phyloP scores from a whole-genome alignment of 2,113 vertebrate species.

The Morone chrysops region DNA sequence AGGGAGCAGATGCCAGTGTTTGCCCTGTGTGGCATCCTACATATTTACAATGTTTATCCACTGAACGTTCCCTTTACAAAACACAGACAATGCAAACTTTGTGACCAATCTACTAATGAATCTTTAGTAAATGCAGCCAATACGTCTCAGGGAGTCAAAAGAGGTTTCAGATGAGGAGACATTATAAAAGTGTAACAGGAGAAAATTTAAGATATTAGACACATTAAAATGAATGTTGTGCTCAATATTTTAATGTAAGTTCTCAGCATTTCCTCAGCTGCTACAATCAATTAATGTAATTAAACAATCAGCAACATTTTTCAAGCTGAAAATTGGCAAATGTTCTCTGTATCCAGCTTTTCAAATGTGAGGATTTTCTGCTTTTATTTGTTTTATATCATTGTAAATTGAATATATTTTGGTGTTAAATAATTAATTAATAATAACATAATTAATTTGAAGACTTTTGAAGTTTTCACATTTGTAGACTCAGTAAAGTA shows the following conservation, averaged over 20 bases:
- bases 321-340: background rate
- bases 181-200: background rate
- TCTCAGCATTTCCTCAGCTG: no score
- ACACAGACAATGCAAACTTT: constrained; percentile 13
- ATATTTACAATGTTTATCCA: constrained; percentile 22
- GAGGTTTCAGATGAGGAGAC: no score
- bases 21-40: background rate
- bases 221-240: no score
- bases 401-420: background rate
- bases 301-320: background rate
- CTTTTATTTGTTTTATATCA: background rate
- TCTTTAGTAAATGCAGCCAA: no score
- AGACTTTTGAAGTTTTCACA: no score
- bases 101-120: background rate
- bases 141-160: background rate
- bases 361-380: background rate
- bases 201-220: no score
- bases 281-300: no score
- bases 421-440: no score
- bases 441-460: no score
- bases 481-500: no score
- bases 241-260: no score
- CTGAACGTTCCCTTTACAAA: constrained; percentile 1
- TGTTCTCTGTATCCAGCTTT: background rate
- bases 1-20: constrained; percentile 59